phyloP scores from a whole-genome alignment of 2,888 invertebrate genomes.

The Hanleya hanleyi region DNA sequence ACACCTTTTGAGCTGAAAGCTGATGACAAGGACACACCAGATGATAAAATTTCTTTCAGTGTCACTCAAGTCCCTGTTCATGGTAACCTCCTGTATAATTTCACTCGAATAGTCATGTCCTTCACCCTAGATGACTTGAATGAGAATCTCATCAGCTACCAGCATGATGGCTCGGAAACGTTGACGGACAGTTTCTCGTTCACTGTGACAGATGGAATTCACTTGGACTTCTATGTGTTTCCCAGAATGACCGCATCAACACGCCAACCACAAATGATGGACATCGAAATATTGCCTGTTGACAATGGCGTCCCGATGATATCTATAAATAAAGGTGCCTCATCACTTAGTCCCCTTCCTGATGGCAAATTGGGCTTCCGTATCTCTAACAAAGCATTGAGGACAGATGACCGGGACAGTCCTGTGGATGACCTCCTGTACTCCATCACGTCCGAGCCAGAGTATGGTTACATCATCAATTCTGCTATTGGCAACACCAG shows the following conservation, averaged over 20 bases:
- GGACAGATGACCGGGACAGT: conserved; percentile 67
- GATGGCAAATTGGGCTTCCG: conserved; percentile 57
- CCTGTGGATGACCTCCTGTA: conserved; percentile 56
- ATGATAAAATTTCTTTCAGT: conserved; percentile 59
- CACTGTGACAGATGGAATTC: conserved; percentile 70
- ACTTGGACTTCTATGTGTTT: conserved; percentile 68
- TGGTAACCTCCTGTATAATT: conserved; percentile 67
- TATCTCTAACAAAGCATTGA: conserved; percentile 60
- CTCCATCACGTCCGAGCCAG: conserved; percentile 58
- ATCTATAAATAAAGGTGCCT: conserved; percentile 63
- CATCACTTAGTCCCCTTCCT: conserved; percentile 51
- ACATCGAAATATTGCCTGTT: conserved; percentile 68
- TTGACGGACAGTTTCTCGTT: conserved; percentile 67
- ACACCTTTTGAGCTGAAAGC: conserved; percentile 72
- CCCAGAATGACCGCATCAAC: conserved; percentile 63
- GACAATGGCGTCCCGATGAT: conserved; percentile 70
- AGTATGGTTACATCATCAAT: conserved; percentile 66
- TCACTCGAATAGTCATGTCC: conserved; percentile 51
- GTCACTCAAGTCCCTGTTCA: conserved; percentile 68
- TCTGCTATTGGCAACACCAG: conserved; percentile 46
- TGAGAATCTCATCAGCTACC: conserved; percentile 68
- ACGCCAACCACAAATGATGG: conserved; percentile 63
- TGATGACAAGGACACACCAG: conserved; percentile 68
- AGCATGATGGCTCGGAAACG: conserved; percentile 73
- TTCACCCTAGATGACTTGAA: conserved; percentile 70